Evolutionary conservation across 2,113 vertebrate genomes (phyloP).

Genomic region (Rhodinocichla rosea): DNA sequence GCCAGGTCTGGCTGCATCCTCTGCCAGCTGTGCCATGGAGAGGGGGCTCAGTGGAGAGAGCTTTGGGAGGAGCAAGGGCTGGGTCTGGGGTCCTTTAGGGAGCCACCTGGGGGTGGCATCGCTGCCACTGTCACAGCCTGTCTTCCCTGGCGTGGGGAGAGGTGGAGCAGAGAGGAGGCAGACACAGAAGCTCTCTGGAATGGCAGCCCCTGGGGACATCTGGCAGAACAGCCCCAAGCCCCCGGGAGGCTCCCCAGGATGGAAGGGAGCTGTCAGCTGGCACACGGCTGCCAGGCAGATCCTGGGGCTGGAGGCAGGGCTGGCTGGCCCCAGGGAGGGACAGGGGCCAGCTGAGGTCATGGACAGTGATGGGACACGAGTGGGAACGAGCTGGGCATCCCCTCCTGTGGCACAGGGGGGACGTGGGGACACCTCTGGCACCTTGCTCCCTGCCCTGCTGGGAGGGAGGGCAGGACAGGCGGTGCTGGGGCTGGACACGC

Average conservation of each 20-base stretch:
- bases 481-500: background rate
- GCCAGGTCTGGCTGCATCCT: background rate
- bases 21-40: rapidly evolving
- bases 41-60: background rate
- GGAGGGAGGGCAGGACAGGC: background rate
- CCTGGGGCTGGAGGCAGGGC: background rate
- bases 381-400: background rate
- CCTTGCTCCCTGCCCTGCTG: background rate
- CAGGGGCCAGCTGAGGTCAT: background rate
- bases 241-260: background rate
- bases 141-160: background rate
- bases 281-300: background rate
- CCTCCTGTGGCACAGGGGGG: background rate
- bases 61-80: background rate
- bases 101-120: background rate
- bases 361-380: rapidly evolving
- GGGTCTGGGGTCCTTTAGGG: background rate
- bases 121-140: background rate
- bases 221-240: rapidly evolving
- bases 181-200: background rate
- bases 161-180: background rate
- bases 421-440: rapidly evolving
- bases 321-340: background rate
- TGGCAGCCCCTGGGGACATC: background rate
- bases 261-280: background rate